phyloP scores from a whole-genome alignment of 2,113 vertebrate species.

The Anser cygnoides region DNA sequence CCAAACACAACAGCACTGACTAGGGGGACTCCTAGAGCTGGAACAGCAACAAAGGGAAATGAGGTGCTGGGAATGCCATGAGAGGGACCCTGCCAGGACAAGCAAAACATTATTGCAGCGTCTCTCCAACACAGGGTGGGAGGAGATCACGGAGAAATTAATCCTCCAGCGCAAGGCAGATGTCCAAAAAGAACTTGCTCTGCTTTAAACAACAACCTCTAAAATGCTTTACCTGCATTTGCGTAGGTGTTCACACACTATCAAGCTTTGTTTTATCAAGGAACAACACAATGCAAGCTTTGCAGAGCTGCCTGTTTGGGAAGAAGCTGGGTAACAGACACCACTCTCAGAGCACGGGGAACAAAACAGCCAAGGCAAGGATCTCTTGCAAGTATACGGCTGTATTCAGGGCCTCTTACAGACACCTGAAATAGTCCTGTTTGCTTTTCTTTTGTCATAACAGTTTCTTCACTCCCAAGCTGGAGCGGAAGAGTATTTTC shows the following conservation, averaged over 20 bases:
- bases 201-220: neutral
- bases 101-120: accelerated
- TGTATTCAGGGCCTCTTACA: neutral
- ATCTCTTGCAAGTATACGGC: neutral
- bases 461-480: neutral
- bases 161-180: neutral
- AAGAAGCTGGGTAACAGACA: accelerated
- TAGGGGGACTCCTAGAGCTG: neutral
- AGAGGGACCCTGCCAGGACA: neutral
- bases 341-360: neutral
- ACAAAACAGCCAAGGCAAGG: neutral
- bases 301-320: neutral
- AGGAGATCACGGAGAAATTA: neutral
- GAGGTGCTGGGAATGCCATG: neutral
- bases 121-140: accelerated
- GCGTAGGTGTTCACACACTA: neutral
- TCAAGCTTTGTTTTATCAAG: neutral
- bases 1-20: accelerated
- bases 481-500: neutral
- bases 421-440: neutral
- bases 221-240: neutral
- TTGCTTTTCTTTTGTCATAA: conserved; percentile 30
- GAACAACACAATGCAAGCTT: accelerated
- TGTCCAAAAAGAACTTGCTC: neutral
- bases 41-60: neutral